Percentiles rank a stretch among this genome's conserved stretches.
Evolutionary conservation across 35 echinoderm and acorn worm genomes (phyloP).

Genomic region (Ptychodera flava): DNA sequence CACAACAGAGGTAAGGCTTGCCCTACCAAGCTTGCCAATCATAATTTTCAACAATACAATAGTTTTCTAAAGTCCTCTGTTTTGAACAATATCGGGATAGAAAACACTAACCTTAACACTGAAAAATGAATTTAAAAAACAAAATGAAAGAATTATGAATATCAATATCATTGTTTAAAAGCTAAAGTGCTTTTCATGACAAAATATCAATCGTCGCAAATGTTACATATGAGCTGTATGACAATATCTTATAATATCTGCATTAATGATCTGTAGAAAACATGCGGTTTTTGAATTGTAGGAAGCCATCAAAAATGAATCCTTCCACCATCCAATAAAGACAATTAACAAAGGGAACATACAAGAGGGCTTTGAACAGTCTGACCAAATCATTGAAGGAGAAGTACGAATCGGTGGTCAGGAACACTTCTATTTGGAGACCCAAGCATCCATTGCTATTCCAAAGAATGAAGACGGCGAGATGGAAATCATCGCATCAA

Average conservation of each 20-base stretch:
- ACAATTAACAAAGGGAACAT: constrained; percentile 34
- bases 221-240: not conserved
- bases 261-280: no score
- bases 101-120: not conserved
- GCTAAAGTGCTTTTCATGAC: not conserved
- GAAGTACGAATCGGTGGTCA: constrained; percentile 52
- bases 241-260: no score
- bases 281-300: no score
- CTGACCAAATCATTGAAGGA: constrained; percentile 55
- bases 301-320: constrained; percentile 60
- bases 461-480: constrained; percentile 39
- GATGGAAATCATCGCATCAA: constrained; percentile 43
- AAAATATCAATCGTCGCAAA: not conserved
- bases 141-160: not conserved
- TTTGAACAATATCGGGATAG: not conserved
- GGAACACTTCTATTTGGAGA: no score
- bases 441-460: constrained; percentile 32
- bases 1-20: not conserved
- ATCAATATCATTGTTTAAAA: not conserved
- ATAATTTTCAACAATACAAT: no score
- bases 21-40: no score
- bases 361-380: constrained; percentile 35
- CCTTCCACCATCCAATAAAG: constrained; percentile 19
- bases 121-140: not conserved
- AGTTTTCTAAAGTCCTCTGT: not conserved